Base-by-base conservation (phyloP, 2,797 vertebrate genomes). In the Chanos chanos region DNA sequence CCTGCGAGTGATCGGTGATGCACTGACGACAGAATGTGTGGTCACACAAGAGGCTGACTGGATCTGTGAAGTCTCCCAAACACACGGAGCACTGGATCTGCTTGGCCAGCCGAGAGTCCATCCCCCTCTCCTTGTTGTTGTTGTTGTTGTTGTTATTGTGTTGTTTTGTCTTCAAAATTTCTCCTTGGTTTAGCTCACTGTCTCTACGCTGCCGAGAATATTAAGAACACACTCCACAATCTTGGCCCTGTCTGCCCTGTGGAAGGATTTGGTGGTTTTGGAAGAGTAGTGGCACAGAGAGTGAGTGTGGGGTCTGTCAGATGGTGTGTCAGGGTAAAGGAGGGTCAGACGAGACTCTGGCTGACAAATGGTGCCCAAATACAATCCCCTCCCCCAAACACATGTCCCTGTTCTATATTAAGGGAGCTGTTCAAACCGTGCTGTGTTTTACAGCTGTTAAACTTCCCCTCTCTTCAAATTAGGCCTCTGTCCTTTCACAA, bases 1-100 rank as follows among this genome's bases (percentile, higher is more conserved):
- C 30, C 1, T 56, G 61, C 43, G 73, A 61, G 21, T 22, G 58
- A 4, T n/a, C 44, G 5, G 39, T 60, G 9, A 84, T 72, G 40
- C 83, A 85, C 1, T 16, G 18, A 24, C 83, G 68, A 62, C 83
- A 85, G 71, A 85, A 81, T 2, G 76, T 77, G 72, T 83, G 84
- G 43, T 80, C 81, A 7, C 83, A 87, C 1, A 34, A 47, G 9
- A 87, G 66, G 18, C 19, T 80, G 8, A 84, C 83, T 0, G 83
- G 83, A 33, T 84, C 81, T 1, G 41, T 67, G 49, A 82, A 87
- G 33, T 83, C 30, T 4, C 52, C 63, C 39, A 70, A 34, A 65
- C 83, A 87, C 9, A 84, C 48, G 0, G 70, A 56, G n/a, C 83
- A 87, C 43, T 72, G 63, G 25, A 72, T 72, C 63, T 71, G 63